Base-by-base conservation (phyloP, 2,113 vertebrate species). In the Cyanoliseus patagonus region DNA sequence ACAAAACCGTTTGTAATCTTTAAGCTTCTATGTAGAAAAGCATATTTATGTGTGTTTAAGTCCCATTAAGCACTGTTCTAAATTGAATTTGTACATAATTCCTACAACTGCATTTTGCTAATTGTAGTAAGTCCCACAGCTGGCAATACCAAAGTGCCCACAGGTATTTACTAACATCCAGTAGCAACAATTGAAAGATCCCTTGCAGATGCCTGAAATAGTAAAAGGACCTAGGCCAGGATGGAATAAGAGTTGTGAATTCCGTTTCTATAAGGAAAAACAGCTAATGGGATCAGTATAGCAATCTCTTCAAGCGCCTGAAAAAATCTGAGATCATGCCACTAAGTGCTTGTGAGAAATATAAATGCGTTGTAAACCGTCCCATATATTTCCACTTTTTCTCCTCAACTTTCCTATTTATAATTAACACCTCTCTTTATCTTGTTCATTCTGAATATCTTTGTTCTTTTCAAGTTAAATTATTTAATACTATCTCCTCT, bases 341-440 rank as follows among this genome's bases (percentile, higher is more conserved):
- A 83, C 67, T 64, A 91, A 97, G 91, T 91, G 93, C 94, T 93
- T 70, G 84, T 57, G 91, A 97, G 94, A 97, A 97, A 96, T 90
- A 97, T 82, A 96, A 97, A 97, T 95, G 83, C 94, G 66, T 82
- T 97, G 94, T 94, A 97, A 97, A 96, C 93, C 8, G 68, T 85
- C 89, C 83, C 91, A 94, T 95, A 96, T 90, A 95, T 94, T 95
- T 96, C 92, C 95, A 97, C 94, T 96, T 97, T 97, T 87, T 86
- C 96, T 96, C 74, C 66, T 97, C 94, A 95, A 94, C 76, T 96
- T 92, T 84, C 95, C 90, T 95, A 96, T 97, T 97, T 94, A 96
- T 97, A 97, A 97, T 97, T 97, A 97, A 96, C 96, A 97, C 51
- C 89, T 87, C 96, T 89, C 96, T 98, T 98, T 95, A 97, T 97